Conservation (phyloP, 1,140 invertebrate species). For the Microplitis mediator region DNA sequence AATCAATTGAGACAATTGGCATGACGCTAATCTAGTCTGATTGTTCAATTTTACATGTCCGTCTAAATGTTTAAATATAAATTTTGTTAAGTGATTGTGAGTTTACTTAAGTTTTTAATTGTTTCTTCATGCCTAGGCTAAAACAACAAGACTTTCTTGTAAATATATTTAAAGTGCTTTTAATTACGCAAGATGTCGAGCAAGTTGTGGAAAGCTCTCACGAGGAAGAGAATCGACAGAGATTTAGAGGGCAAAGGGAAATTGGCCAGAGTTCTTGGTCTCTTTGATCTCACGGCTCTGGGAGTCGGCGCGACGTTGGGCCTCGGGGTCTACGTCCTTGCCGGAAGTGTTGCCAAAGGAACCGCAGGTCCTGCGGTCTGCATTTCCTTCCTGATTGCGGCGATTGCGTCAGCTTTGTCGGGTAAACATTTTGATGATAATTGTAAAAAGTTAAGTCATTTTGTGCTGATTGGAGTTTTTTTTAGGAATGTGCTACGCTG, state of each 20-base stretch:
- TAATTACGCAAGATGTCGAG: constrained; percentile 1
- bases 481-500: constrained; percentile 79
- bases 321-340: constrained; percentile 90
- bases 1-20: no score
- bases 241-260: constrained; percentile 57
- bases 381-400: constrained; percentile 88
- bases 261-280: constrained; percentile 75
- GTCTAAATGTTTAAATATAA: background rate
- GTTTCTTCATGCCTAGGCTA: background rate
- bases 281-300: constrained; percentile 79
- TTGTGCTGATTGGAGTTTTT: no score
- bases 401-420: constrained; percentile 85
- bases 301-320: constrained; percentile 89
- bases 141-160: background rate
- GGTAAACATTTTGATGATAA: constrained; percentile 59
- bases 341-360: constrained; percentile 83
- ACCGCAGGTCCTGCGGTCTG: constrained; percentile 86
- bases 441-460: no score
- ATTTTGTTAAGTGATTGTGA: background rate
- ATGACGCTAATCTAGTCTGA: no score
- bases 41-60: background rate
- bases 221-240: constrained; percentile 56
- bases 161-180: background rate
- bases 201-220: constrained; percentile 10
- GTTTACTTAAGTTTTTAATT: background rate